Evolutionary conservation across 2,797 vertebrate genomes (phyloP), one percentile per base, ranked within the genome.

Genomic region (Emys orbicularis): DNA sequence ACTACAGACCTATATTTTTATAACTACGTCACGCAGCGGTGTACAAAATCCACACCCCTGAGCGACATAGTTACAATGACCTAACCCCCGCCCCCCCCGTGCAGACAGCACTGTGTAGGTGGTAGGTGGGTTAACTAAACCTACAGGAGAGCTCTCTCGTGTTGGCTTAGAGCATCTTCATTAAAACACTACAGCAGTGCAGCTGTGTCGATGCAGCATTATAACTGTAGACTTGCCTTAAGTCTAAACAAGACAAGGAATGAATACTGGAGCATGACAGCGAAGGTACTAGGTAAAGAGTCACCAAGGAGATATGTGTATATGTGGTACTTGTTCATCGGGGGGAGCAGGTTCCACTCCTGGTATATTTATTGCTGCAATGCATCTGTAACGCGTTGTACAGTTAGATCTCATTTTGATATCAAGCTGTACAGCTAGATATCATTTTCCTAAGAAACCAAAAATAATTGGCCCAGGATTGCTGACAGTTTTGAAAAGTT

Each of bases 391-490:
- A 90, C 53, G 37, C 53, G 7, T 31, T 61, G 59, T 84, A 84
- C 86, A 95, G 87, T 81, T 96, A 83, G 90, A 56, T 61, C 90
- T 88, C 21, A 52, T 92, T 95, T 86, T 90, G 59, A 61, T 61
- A 34, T 18, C 59, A 61, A 61, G 31, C 59, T 61, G 56, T 84
- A 84, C 84, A 95, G 85, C 81, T 95, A 79, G 88, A 56, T 61
- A 93, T 86, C 16, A 52, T 93, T 95, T 91, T 86, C 41, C 76
- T 92, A 90, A 94, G 54, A 94, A 95, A 89, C 56, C 23, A 95
- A 50, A 94, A 96, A 96, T 88, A 90, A 92, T 93, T 61, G 59
- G 31, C 59, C 31, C 59, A 34, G 13, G 7, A 61, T 34, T 34
- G 29, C 13, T 8, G 31, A 61, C 31, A 34, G 31, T 34, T 61